A percentile compares a stretch with the other conserved stretches of the same genome.
Evolutionary conservation across 2,797 vertebrate genomes (phyloP).

Genomic region (Liparis tanakae): DNA sequence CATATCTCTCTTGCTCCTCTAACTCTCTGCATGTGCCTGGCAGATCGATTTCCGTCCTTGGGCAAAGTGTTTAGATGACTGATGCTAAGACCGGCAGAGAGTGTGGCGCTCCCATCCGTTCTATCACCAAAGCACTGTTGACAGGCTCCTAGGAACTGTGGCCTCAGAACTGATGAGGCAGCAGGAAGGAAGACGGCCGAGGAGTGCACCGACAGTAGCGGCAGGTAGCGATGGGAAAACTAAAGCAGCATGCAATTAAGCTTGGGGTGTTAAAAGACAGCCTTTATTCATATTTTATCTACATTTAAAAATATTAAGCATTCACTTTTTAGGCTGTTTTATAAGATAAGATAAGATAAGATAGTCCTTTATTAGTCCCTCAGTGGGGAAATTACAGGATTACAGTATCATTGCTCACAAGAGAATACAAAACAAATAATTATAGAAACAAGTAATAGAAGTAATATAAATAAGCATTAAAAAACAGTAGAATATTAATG

Average conservation of each 20-base stretch:
- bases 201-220: conserved; percentile 16
- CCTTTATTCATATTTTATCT: background rate
- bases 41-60: conserved; percentile 78
- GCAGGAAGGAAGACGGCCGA: conserved; percentile 56
- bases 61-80: conserved; percentile 77
- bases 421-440: no score
- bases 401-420: no score
- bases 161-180: conserved; percentile 74
- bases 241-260: conserved; percentile 26
- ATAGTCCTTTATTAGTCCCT: no score
- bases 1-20: conserved; percentile 44
- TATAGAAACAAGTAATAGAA: no score
- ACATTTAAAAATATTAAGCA: background rate
- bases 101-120: conserved; percentile 69
- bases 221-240: conserved; percentile 29
- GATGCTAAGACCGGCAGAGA: conserved; percentile 69
- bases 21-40: conserved; percentile 63
- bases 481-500: no score
- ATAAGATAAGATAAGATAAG: no score
- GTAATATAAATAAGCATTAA: no score
- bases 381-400: no score
- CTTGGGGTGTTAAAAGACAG: background rate
- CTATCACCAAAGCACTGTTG: conserved; percentile 71
- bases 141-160: conserved; percentile 73
- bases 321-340: background rate